phyloP scores from a whole-genome alignment of 2,113 vertebrate species.

The Elgaria multicarinata region DNA sequence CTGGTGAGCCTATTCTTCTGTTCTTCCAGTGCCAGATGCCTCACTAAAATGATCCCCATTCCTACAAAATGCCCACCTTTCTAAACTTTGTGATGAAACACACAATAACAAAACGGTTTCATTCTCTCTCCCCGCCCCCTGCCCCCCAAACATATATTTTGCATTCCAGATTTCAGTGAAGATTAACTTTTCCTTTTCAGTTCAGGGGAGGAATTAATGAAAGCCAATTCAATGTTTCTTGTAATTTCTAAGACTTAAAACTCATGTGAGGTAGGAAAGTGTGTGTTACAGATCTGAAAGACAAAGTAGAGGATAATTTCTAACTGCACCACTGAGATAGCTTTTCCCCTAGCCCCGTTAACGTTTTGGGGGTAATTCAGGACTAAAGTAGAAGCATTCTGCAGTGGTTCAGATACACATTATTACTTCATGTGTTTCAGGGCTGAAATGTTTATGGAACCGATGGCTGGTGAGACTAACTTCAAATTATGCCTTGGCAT shows the following conservation, averaged over 20 bases:
- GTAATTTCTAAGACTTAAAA: background rate
- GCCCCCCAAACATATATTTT: too few relatives aligned
- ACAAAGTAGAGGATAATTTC: background rate
- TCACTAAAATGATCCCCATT: background rate
- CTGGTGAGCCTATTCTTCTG: background rate
- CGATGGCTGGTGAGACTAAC: background rate
- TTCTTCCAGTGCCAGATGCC: background rate
- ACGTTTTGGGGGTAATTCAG: too few relatives aligned
- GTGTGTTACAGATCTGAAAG: background rate
- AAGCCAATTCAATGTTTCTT: background rate
- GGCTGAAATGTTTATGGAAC: background rate
- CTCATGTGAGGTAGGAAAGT: background rate
- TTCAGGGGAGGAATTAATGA: background rate
- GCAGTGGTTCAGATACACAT: background rate
- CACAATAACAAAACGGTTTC: conserved; percentile 9
- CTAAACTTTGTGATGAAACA: too few relatives aligned
- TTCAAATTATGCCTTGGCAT: background rate
- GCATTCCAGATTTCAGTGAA: background rate
- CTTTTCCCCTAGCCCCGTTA: background rate
- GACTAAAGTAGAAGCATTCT: background rate
- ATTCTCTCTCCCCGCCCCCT: too few relatives aligned
- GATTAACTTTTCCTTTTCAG: conserved; percentile 17
- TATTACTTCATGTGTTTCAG: background rate
- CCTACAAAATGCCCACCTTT: too few relatives aligned
- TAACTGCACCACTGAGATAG: background rate